Conservation (phyloP, 2,888 invertebrate species). For the Andrena flavipes region DNA sequence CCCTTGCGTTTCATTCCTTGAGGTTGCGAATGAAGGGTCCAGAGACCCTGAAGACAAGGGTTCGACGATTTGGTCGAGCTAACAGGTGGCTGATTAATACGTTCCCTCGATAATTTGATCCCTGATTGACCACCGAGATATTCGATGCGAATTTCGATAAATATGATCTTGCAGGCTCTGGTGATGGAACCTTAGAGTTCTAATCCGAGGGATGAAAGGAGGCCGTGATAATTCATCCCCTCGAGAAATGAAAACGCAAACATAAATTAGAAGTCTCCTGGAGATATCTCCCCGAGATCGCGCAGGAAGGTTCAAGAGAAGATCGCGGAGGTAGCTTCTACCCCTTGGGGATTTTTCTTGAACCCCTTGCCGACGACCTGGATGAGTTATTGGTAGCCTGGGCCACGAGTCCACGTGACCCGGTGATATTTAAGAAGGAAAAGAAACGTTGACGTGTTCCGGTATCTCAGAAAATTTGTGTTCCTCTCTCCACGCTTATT, state of each 20-base stretch:
- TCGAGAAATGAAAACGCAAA: too few relatives aligned
- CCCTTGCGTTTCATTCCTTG: neutral
- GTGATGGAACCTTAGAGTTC: neutral
- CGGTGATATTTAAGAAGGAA: too few relatives aligned
- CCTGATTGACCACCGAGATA: neutral
- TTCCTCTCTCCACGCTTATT: too few relatives aligned
- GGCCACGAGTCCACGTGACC: too few relatives aligned
- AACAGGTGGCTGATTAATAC: neutral
- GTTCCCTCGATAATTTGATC: neutral
- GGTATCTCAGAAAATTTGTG: too few relatives aligned
- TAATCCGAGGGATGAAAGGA: neutral
- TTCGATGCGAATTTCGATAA: neutral
- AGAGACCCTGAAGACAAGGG: neutral
- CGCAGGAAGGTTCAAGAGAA: neutral
- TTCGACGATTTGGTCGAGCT: neutral
- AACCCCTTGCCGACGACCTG: too few relatives aligned
- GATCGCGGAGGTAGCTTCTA: too few relatives aligned
- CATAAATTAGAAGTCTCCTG: neutral
- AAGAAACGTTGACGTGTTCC: neutral
- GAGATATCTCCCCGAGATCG: neutral
- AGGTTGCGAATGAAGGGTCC: neutral
- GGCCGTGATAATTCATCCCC: too few relatives aligned
- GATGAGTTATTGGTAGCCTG: too few relatives aligned
- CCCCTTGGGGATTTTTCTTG: too few relatives aligned
- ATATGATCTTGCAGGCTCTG: neutral